phyloP scores from a whole-genome alignment of 2,113 vertebrate genomes.

The Poicephalus meyeri region DNA sequence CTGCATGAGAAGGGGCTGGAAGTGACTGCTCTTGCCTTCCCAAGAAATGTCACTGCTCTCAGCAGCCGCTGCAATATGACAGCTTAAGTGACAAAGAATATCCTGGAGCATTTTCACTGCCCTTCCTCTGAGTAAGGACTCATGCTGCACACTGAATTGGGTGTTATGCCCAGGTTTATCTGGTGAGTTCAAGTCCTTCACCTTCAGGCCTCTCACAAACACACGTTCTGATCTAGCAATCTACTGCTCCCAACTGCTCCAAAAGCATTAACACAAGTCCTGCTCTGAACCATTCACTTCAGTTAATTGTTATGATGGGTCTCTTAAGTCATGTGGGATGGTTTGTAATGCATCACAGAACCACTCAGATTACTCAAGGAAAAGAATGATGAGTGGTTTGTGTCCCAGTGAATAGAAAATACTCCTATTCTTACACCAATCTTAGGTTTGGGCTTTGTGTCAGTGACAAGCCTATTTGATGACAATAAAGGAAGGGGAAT shows the following conservation, averaged over 20 bases:
- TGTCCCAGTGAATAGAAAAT: background rate
- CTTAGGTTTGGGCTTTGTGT: slow-evolving; percentile 13
- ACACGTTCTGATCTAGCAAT: background rate
- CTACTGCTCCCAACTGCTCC: background rate
- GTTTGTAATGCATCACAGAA: background rate
- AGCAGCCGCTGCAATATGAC: background rate
- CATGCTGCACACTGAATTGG: accelerated
- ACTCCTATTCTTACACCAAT: background rate
- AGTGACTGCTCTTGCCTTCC: background rate
- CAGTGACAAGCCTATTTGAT: background rate
- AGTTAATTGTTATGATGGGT: background rate
- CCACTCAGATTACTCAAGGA: background rate
- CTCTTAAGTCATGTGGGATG: background rate
- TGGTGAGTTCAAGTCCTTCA: background rate
- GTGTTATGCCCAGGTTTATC: background rate
- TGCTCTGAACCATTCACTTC: background rate
- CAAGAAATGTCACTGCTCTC: background rate
- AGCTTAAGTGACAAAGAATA: background rate
- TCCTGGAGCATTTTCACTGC: background rate
- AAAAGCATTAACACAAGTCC: background rate
- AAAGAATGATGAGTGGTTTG: background rate
- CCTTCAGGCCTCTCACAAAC: background rate
- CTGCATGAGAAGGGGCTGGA: background rate
- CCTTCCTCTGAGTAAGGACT: background rate
- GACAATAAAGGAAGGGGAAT: background rate